phyloP scores from a whole-genome alignment of 2,797 vertebrate genomes.

The Acanthurus lineatus region DNA sequence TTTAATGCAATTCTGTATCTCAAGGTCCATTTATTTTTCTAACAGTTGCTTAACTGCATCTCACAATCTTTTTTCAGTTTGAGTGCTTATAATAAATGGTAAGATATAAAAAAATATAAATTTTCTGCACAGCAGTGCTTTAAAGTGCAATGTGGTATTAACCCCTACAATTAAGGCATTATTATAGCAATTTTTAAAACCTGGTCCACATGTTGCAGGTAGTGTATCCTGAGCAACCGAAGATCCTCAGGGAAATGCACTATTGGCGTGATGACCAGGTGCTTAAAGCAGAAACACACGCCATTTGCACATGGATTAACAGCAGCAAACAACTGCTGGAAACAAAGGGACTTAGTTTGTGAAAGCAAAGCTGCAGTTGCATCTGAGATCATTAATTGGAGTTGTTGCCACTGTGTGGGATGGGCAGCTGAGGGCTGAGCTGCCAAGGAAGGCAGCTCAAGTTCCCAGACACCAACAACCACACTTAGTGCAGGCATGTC shows the following conservation, averaged over 20 bases:
- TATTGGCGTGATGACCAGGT: background rate
- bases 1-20: background rate
- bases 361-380: background rate
- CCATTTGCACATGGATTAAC: background rate
- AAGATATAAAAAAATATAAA: too few relatives aligned
- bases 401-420: background rate
- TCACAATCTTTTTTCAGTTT: too few relatives aligned
- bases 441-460: background rate
- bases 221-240: background rate
- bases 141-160: too few relatives aligned
- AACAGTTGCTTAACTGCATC: background rate
- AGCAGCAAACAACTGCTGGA: background rate
- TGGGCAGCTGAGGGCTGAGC: background rate
- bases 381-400: background rate
- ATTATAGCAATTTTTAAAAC: background rate
- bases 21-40: background rate
- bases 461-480: background rate
- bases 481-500: slow-evolving; percentile 3
- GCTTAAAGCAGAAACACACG: background rate
- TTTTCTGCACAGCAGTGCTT: too few relatives aligned
- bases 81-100: too few relatives aligned
- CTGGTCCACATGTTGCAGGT: background rate
- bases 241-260: background rate
- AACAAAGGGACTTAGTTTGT: background rate
- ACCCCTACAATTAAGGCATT: background rate